Conservation (phyloP, 2,888 invertebrate species). For the Furcula furcula region DNA sequence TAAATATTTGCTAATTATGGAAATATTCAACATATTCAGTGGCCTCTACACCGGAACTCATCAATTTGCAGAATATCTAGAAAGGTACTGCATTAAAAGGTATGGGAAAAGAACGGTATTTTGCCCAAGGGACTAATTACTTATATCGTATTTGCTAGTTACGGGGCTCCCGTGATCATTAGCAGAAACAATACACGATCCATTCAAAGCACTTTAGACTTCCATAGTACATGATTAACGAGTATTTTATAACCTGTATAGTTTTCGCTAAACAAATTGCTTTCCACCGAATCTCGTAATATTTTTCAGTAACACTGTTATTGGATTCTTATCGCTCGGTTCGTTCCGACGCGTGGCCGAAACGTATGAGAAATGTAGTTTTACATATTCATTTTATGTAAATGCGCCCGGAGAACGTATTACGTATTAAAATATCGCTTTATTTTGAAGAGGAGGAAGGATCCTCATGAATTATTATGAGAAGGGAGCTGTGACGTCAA, state of each 20-base stretch:
- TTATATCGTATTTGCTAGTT: too few relatives aligned
- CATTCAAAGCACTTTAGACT: constrained; percentile 18
- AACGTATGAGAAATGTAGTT: constrained; percentile 19
- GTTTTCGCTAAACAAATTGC: constrained; percentile 31
- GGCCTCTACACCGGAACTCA: too few relatives aligned
- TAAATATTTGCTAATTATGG: too few relatives aligned
- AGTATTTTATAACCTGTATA: constrained; percentile 27
- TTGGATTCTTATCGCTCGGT: constrained; percentile 59
- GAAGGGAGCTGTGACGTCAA: background rate
- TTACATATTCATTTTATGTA: constrained; percentile 22
- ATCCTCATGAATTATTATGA: constrained; percentile 11
- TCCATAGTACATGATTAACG: too few relatives aligned
- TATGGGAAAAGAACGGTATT: too few relatives aligned
- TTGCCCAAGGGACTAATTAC: too few relatives aligned
- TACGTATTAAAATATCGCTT: constrained; percentile 8
- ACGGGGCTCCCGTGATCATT: background rate
- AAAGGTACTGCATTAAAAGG: too few relatives aligned
- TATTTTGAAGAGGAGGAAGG: constrained; percentile 4
- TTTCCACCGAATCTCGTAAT: constrained; percentile 25
- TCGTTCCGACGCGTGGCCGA: constrained; percentile 21
- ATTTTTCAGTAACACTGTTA: constrained; percentile 46
- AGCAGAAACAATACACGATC: constrained; percentile 2
- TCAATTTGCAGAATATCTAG: too few relatives aligned
- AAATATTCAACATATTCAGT: too few relatives aligned
- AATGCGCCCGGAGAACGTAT: constrained; percentile 9